These are phyloP conservation scores for Bostrychus sinensis DNA, from an alignment of 2,113 vertebrate species.

Conservation along the genomic window DNA sequence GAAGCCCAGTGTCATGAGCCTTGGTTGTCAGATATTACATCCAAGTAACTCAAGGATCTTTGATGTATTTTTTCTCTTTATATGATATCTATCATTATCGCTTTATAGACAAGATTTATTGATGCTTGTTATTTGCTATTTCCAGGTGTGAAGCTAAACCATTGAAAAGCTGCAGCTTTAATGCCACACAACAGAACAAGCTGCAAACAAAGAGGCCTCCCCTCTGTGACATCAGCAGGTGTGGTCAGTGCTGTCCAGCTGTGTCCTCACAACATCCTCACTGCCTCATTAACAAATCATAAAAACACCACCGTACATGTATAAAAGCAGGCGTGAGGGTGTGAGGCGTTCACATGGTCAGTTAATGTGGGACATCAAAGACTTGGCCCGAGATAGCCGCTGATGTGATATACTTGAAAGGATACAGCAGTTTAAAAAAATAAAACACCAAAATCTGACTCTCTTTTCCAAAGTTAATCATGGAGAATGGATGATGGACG, in stretches of 20 bases:
- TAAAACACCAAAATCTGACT: slow-evolving; percentile 20
- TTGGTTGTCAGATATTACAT: no score
- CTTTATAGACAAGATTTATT: not conserved
- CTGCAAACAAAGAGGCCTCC: slow-evolving; percentile 34
- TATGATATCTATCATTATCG: not conserved
- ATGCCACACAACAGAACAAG: slow-evolving; percentile 15
- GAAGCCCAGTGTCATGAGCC: no score
- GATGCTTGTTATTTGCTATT: slow-evolving; percentile 4
- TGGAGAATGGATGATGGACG: not conserved
- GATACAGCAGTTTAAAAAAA: slow-evolving; percentile 37
- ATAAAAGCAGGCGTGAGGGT: slow-evolving; percentile 11
- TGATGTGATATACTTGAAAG: slow-evolving; percentile 15
- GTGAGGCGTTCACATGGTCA: slow-evolving; percentile 40
- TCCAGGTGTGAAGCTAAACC: slow-evolving; percentile 6
- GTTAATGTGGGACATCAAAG: slow-evolving; percentile 54
- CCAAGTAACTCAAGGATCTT: no score
- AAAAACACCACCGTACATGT: slow-evolving; percentile 40
- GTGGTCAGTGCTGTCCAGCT: slow-evolving; percentile 57
- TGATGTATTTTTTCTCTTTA: no score
- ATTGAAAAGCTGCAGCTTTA: slow-evolving; percentile 2
- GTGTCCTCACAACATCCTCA: slow-evolving; percentile 51
- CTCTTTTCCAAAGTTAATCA: not conserved
- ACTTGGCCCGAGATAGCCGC: slow-evolving; percentile 15
- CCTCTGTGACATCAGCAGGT: slow-evolving; percentile 49
- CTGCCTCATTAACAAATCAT: slow-evolving; percentile 59